A percentile compares a stretch with the other conserved stretches of the same genome.
Evolutionary conservation across 2,888 invertebrate genomes (phyloP).

Genomic region (Alloplasta piceator): DNA sequence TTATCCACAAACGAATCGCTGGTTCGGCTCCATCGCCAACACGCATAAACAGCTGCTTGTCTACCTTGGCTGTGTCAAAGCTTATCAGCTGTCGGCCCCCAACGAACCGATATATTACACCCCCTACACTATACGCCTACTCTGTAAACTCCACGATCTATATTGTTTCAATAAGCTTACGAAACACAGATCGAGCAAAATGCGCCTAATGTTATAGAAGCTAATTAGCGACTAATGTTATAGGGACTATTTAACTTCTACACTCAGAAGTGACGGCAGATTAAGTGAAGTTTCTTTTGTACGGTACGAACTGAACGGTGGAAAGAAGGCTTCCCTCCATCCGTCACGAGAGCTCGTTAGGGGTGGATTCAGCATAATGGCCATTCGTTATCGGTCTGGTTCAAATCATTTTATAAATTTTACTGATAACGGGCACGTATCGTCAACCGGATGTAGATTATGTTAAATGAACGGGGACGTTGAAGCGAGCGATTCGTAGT

Average conservation of each 20-base stretch:
- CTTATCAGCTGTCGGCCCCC: conserved; percentile 62
- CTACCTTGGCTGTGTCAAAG: conserved; percentile 43
- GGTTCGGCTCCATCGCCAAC: conserved; percentile 43
- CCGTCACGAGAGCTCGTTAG: conserved; percentile 53
- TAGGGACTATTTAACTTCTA: conserved; percentile 22
- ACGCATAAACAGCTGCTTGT: conserved; percentile 39
- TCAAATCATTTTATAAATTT: conserved; percentile 54
- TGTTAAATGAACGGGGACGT: conserved; percentile 24
- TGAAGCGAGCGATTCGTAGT: conserved; percentile 62
- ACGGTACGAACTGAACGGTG: conserved; percentile 21
- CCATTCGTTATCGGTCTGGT: conserved; percentile 16
- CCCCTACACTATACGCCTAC: background rate
- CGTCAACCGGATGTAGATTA: background rate
- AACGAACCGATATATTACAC: conserved; percentile 35
- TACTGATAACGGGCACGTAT: conserved; percentile 23
- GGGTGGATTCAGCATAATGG: conserved; percentile 12
- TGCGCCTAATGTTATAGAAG: background rate
- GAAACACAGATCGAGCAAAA: background rate
- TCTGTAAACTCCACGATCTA: background rate
- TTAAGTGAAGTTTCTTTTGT: conserved; percentile 31
- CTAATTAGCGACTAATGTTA: background rate
- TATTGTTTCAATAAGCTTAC: background rate
- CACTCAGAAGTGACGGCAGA: conserved; percentile 65
- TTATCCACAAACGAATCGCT: conserved; percentile 60
- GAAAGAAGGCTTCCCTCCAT: background rate